These are phyloP conservation scores for Saturnia japonica DNA, from an alignment of 2,888 invertebrate species.

Conservation along the genomic window DNA sequence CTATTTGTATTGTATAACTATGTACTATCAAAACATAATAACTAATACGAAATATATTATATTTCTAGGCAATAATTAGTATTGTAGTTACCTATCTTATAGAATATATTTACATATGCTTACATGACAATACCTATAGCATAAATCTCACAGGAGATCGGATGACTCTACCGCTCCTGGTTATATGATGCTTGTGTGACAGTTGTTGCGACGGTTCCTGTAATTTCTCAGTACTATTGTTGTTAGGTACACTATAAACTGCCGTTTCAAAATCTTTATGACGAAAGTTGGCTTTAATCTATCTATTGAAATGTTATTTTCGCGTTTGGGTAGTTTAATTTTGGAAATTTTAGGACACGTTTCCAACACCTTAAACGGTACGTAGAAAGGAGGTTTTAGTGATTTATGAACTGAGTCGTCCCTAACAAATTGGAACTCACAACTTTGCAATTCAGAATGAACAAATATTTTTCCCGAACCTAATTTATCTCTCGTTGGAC, in stretches of 20 bases:
- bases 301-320: slow-evolving; percentile 21
- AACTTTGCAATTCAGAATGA: too few relatives aligned
- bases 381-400: slow-evolving; percentile 7
- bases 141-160: too few relatives aligned
- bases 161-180: too few relatives aligned
- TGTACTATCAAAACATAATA: not conserved
- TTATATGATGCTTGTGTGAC: too few relatives aligned
- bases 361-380: slow-evolving; percentile 2
- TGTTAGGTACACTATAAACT: too few relatives aligned
- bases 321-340: slow-evolving; percentile 9
- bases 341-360: slow-evolving; percentile 1
- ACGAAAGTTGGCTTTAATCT: slow-evolving; percentile 16
- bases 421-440: too few relatives aligned
- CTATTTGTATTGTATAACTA: too few relatives aligned
- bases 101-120: not conserved
- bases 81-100: not conserved
- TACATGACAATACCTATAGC: not conserved
- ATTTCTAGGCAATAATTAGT: not conserved
- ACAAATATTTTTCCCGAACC: too few relatives aligned
- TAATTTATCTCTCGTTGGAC: too few relatives aligned
- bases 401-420: too few relatives aligned
- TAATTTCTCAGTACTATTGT: too few relatives aligned
- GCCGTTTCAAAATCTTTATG: not conserved
- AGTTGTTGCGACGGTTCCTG: too few relatives aligned
- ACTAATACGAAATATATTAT: not conserved